These are phyloP conservation scores for Arctia plantaginis DNA, from an alignment of 2,888 invertebrate genomes.

Conservation along the genomic window DNA sequence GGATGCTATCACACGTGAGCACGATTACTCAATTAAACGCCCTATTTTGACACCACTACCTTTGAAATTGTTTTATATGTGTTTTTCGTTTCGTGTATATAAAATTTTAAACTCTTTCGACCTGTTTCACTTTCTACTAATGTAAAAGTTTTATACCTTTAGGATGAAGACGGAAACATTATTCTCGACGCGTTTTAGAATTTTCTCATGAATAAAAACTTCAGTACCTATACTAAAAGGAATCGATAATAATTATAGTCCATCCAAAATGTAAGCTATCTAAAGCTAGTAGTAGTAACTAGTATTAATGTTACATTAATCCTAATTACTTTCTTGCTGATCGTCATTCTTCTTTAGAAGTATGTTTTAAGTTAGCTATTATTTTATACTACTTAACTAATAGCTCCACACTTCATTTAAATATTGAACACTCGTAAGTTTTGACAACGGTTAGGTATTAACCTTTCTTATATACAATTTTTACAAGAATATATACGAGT, in stretches of 20 bases:
- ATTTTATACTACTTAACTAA: background rate
- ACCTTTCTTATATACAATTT: background rate
- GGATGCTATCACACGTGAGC: slow-evolving; percentile 75
- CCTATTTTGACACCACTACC: slow-evolving; percentile 78
- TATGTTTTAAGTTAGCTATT: background rate
- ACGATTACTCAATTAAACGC: slow-evolving; percentile 69
- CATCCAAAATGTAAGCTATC: background rate
- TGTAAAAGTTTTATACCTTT: slow-evolving; percentile 53
- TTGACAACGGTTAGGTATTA: background rate
- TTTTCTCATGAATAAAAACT: background rate
- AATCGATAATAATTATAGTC: background rate
- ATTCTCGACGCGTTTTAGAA: slow-evolving; percentile 22
- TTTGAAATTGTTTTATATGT: slow-evolving; percentile 73
- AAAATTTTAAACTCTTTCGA: slow-evolving; percentile 51
- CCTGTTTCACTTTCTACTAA: slow-evolving; percentile 52
- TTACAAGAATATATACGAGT: background rate
- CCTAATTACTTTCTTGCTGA: background rate
- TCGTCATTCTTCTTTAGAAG: background rate
- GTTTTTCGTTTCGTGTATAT: slow-evolving; percentile 57
- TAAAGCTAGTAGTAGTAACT: background rate
- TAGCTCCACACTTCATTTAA: background rate
- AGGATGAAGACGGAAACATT: slow-evolving; percentile 30
- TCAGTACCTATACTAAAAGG: background rate
- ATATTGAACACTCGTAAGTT: background rate
- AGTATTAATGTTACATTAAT: background rate